phyloP scores from a whole-genome alignment of 1,140 invertebrate species.

The Brachionus plicatilis region DNA sequence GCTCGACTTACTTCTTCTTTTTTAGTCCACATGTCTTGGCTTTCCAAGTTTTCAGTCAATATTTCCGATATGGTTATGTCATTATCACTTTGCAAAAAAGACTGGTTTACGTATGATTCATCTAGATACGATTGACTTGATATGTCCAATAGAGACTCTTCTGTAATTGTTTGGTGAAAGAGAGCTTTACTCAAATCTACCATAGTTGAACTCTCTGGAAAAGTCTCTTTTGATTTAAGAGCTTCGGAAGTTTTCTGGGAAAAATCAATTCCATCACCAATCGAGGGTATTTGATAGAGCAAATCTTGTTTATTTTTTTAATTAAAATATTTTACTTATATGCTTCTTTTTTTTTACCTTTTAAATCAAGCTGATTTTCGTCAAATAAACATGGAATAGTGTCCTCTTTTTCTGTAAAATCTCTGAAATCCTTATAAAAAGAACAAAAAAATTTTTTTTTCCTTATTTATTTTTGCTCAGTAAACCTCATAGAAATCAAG shows the following conservation, averaged over 20 bases:
- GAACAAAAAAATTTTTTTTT: neutral
- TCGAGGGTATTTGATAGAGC: conserved; percentile 16
- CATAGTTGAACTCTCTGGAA: neutral
- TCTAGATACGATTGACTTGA: conserved; percentile 18
- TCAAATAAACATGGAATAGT: neutral
- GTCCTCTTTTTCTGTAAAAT: neutral
- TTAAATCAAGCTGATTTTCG: neutral
- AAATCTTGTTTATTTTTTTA: neutral
- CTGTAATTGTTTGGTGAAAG: neutral
- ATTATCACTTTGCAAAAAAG: conserved; percentile 18
- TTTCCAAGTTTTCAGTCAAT: neutral
- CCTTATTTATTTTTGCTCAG: neutral
- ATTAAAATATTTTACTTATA: neutral
- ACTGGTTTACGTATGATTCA: neutral
- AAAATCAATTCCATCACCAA: conserved; percentile 34
- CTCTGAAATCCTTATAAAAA: neutral
- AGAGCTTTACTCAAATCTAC: conserved; percentile 38
- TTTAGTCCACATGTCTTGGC: neutral
- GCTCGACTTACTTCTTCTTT: neutral
- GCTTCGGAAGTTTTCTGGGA: neutral
- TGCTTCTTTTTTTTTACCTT: neutral
- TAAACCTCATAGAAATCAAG: conserved; percentile 32
- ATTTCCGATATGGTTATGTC: neutral
- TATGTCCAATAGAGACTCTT: conserved; percentile 32
- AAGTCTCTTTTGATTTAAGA: neutral